Conservation (phyloP, 2,113 vertebrate genomes). For the Paradoxurus hermaphroditus region DNA sequence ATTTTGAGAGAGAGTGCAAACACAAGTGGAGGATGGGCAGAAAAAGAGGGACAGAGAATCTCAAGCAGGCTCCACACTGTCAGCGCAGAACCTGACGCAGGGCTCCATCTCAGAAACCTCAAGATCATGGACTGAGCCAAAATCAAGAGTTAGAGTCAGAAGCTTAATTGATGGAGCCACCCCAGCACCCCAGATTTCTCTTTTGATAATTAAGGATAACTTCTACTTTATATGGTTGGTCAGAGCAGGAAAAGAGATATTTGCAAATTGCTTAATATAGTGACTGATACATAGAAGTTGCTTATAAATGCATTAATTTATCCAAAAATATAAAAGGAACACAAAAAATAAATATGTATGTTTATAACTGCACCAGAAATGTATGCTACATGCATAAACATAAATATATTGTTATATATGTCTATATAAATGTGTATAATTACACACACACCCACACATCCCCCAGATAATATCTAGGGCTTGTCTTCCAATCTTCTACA, state of each 20-base stretch:
- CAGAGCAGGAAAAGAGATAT: neutral
- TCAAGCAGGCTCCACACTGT: too few species aligned
- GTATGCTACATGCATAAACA: neutral
- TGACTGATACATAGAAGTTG: neutral
- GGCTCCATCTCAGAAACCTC: too few species aligned
- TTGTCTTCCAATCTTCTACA: neutral
- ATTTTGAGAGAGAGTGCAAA: too few species aligned
- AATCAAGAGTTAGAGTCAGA: too few species aligned
- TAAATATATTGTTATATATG: neutral
- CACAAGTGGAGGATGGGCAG: too few species aligned
- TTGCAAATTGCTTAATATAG: neutral
- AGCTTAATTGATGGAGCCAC: too few species aligned
- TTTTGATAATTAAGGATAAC: neutral
- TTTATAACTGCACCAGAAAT: neutral
- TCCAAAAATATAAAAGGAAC: neutral
- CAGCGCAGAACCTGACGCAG: too few species aligned
- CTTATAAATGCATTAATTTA: neutral
- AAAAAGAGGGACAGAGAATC: too few species aligned
- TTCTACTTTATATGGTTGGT: neutral
- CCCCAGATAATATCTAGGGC: neutral
- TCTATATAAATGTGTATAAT: neutral
- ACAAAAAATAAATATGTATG: neutral
- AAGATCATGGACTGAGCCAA: too few species aligned
- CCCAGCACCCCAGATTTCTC: neutral
- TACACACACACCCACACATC: neutral